Base-by-base conservation (phyloP, 2,888 invertebrate species). In the Ormia ochracea region DNA sequence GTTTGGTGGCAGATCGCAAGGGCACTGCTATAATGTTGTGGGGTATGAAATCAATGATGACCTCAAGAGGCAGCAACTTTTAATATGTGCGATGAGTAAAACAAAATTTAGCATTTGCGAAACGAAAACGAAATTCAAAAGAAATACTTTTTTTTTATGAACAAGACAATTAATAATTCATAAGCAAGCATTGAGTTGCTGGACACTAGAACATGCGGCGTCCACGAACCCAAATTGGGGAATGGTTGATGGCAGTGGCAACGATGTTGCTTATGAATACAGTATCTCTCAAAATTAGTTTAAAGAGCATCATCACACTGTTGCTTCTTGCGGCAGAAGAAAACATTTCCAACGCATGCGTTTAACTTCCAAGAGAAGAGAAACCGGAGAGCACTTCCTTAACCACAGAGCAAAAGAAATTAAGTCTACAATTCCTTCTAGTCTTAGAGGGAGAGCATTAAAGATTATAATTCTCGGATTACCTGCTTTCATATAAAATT, bases 331-430 rank as follows among this genome's bases (percentile, higher is more conserved):
- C 6, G 19, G 19, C 14, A 17, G n/a, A 10, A 19, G 12, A 61
- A 31, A 33, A 33, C 38, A 36, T 19, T 81, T 82, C 82, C 82
- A 81, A 65, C 17, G 81, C 81, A 69, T 81, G 82, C 81, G 78
- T 31, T 45, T 63, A 26, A 3, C 5, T 4, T 9, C 1, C 28
- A 12, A 59, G 54, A 66, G 41, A 48, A 50, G 33, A 33, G n/a
- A 50, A n/a, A 56, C n/a, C n/a, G n/a, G 36, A 9, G 36, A 45
- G 52, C n/a, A 31, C 12, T 4, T 26, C 14, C 14, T 28, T 7
- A 14, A 17, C 36, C 14, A 54, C 23, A 65, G 17, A 17, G 17
- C n/a, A 17, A 28, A 31, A 63, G 21, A 17, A 43, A 56, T 36
- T 2, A 41, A 52, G 31, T 73, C 72, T 78, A 61, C 78, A 66